Base-by-base conservation (phyloP, 2,113 vertebrate species). In the Nannobrachium achirus region DNA sequence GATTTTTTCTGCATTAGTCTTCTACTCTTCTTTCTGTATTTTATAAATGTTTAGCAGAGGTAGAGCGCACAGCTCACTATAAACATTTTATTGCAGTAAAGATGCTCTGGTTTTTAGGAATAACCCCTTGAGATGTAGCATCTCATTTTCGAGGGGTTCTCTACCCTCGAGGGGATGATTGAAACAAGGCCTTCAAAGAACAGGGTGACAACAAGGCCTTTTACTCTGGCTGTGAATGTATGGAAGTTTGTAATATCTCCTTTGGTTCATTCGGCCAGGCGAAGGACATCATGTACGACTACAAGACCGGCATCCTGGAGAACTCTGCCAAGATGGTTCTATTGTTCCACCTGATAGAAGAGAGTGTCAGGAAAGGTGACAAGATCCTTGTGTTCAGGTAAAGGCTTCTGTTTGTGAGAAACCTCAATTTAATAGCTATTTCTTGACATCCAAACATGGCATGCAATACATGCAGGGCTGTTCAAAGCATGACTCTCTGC, bases 251-350 rank as follows among this genome's bases (percentile, higher is more conserved):
- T 18, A 66, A 71, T 14, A 6, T 1, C 33, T 1, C 63, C 3
- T 66, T 42, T 50, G 15, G 7, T 15, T 56, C 66, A 55, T 18
- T 61, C 82, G 86, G 61, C 15, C 77, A 98, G 97, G 96, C 97
- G 39, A 98, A 96, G 82, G 95, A 98, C 61, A 93, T 98, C 83
- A 92, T 98, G 89, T 92, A 86, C 55, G 93, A 95, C 83, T 98
- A 98, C 76, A 93, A 95, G 74, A 93, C 93, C 0, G 96, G 97
- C 52, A 75, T 96, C 63, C 85, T 98, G 84, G 95, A 98, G 81
- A 97, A 98, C 85, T 98, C 97, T 0, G 95, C 96, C 10, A 98
- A 98, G 88, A 98, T 98, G 97, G 95, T 97, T 25, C 86, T 98
- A 64, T 93, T 98, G 49, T 98, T 98, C 84, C 95, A 98, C 76